Conservation (phyloP, 2,797 vertebrate genomes). For the Arremon brunneinucha region DNA sequence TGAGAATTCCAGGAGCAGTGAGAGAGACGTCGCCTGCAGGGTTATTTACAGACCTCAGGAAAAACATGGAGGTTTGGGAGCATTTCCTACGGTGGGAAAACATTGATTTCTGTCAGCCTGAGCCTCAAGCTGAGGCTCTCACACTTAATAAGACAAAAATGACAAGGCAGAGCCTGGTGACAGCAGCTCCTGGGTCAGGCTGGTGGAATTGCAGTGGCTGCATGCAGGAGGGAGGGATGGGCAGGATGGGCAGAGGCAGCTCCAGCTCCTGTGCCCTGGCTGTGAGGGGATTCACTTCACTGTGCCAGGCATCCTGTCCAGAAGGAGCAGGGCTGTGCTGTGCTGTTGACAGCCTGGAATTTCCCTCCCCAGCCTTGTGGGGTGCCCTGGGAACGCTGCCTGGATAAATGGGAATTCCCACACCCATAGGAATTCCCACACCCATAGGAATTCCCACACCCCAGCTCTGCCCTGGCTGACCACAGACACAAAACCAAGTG, state of each 20-base stretch:
- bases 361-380: neutral
- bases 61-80: neutral
- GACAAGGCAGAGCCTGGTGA: neutral
- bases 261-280: neutral
- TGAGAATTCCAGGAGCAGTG: neutral
- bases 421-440: neutral
- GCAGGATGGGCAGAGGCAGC: neutral
- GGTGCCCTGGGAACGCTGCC: neutral
- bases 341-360: neutral
- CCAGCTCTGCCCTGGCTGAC: neutral
- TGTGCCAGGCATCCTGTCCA: fast-evolving
- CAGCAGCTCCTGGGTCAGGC: neutral
- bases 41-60: neutral
- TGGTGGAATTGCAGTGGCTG: fast-evolving
- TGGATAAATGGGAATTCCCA: neutral
- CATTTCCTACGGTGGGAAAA: neutral
- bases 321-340: neutral
- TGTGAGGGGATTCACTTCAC: fast-evolving
- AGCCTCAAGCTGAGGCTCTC: neutral
- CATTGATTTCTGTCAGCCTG: neutral
- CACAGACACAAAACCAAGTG: fast-evolving
- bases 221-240: fast-evolving
- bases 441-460: neutral
- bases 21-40: fast-evolving
- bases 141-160: neutral